Evolutionary conservation across 1,140 invertebrate species (phyloP), one percentile per base, ranked within the genome.

Genomic region (Hormaphis cornu): DNA sequence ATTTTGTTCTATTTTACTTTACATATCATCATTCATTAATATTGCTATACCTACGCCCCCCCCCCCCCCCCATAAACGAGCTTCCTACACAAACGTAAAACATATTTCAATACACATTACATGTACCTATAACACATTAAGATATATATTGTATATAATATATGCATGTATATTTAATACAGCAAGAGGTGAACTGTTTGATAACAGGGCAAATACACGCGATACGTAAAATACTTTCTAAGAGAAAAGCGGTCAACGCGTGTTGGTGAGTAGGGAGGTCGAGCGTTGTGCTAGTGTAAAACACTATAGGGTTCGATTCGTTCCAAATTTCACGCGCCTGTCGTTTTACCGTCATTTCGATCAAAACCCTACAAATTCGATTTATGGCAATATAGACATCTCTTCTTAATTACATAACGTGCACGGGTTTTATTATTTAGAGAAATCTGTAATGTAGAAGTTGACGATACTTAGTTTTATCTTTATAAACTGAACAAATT

Each of bases 261-360:
- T 66, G 30, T 61, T 66, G 40, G 28, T 58, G 42, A 66, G 61
- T 66, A 66, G 61, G 61, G 61, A 48, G 61, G 61, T 66, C 44
- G 42, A 3, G 44, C 26, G 58, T 63, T 58, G 42, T 63, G 58
- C 37, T 46, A n/a, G 42, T 46, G 42, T n/a, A 46, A 46, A 66
- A 66, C 24, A 66, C 44, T 26, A 22, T 48, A 10, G 61, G 61
- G 61, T 66, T 35, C 42, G 44, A 66, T 66, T 66, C 61, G 61
- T 66, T 66, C 61, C 61, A 66, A 66, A 66, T 66, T 66, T 66
- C 61, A 66, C 61, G 44, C 61, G 61, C 61, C 61, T 66, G 61
- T 66, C 61, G 61, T 12, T 66, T 66, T 66, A 66, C 40, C 59
- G 61, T 66, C 61, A 66, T 66, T 66, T 50, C 44, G 61, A 44